A percentile compares a stretch with the other conserved stretches of the same genome.
These are phyloP conservation scores for Alcedo quadribrachys DNA, from an alignment of 2,797 vertebrate species.

Conservation along the genomic window DNA sequence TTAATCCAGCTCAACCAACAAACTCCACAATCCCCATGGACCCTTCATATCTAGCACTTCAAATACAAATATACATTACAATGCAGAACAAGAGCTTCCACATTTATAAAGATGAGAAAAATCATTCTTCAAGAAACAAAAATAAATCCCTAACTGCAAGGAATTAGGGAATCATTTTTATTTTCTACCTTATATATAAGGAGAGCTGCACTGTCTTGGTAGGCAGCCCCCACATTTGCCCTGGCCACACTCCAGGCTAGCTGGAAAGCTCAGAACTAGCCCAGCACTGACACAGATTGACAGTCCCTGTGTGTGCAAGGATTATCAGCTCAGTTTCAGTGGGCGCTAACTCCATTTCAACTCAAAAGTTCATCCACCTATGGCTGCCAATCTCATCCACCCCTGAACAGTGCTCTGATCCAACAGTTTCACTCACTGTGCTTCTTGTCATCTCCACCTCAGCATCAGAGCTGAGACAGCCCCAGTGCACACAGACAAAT, in stretches of 20 bases:
- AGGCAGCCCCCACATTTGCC: background rate
- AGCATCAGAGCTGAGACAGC: background rate
- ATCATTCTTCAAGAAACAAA: background rate
- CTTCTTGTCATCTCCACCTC: background rate
- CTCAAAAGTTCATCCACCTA: background rate
- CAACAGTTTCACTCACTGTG: background rate
- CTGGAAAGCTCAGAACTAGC: background rate
- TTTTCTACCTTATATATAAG: background rate
- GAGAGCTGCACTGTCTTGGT: background rate
- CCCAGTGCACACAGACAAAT: background rate
- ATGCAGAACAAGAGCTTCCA: background rate
- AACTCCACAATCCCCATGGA: accelerated
- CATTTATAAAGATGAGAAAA: background rate
- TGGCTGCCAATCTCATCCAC: no score
- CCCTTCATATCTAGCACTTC: background rate
- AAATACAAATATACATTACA: background rate
- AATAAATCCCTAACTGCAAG: background rate
- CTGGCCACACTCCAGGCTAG: background rate
- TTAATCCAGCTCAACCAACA: background rate
- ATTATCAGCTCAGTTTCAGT: background rate
- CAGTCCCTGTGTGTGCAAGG: no score
- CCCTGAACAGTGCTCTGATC: no score
- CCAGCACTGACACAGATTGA: background rate
- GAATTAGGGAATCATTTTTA: background rate
- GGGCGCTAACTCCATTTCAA: background rate